Conservation (phyloP, 2,113 vertebrate genomes). For the Opisthocomus hoazin region DNA sequence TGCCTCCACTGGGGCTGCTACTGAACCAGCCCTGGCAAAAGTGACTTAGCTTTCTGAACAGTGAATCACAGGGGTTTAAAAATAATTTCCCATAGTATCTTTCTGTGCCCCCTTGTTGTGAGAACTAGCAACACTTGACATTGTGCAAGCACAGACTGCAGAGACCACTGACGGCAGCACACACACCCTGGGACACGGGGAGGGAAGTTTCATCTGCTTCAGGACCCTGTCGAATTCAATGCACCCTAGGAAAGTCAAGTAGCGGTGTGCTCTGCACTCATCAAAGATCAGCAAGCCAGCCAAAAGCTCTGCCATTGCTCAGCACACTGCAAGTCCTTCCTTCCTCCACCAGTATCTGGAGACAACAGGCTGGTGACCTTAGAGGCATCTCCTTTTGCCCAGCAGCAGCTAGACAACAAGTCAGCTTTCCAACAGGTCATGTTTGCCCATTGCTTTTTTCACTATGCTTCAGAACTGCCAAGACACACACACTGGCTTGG, state of each 20-base stretch:
- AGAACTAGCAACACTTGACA: background rate
- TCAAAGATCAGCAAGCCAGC: background rate
- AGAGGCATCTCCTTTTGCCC: background rate
- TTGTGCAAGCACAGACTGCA: background rate
- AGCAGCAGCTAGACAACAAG: background rate
- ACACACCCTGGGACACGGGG: background rate
- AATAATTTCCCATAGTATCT: background rate
- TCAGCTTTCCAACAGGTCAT: background rate
- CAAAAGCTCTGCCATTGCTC: background rate
- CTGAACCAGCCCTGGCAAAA: background rate
- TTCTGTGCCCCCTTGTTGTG: background rate
- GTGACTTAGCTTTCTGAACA: background rate
- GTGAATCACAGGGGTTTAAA: background rate
- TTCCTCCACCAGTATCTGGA: background rate
- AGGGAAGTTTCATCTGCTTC: background rate
- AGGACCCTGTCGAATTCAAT: fast-evolving
- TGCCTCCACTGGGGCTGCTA: background rate
- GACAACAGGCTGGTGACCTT: background rate
- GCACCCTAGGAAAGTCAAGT: background rate
- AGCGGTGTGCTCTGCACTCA: background rate
- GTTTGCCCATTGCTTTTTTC: background rate
- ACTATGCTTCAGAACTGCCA: background rate
- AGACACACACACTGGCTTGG: background rate
- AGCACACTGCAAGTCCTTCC: background rate
- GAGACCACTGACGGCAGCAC: background rate